Evolutionary conservation across 2,113 vertebrate genomes (phyloP).

Genomic region (Mesocricetus auratus): DNA sequence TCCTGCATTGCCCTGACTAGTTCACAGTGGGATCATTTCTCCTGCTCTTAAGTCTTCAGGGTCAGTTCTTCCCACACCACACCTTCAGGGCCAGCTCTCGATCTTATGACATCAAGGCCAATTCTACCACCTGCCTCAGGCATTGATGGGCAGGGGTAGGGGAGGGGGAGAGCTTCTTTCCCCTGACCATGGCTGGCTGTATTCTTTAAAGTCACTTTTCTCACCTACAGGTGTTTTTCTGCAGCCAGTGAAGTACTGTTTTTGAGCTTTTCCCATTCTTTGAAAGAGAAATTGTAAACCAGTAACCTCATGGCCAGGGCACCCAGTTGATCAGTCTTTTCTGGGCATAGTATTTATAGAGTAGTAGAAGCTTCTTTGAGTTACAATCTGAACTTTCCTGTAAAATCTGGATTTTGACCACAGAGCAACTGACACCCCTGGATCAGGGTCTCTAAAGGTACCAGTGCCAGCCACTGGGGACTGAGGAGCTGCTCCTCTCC

Average conservation of each 20-base stretch:
- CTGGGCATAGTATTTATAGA: not conserved
- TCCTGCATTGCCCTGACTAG: too few relatives aligned
- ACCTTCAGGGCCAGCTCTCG: too few relatives aligned
- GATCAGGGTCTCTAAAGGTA: not conserved
- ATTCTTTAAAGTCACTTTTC: not conserved
- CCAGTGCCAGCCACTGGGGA: not conserved
- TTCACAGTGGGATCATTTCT: too few relatives aligned
- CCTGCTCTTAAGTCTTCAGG: too few relatives aligned
- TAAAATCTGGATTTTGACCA: slow-evolving; percentile 34
- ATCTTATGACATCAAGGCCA: too few relatives aligned
- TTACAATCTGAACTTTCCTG: not conserved
- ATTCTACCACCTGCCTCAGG: too few relatives aligned
- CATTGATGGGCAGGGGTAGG: too few relatives aligned
- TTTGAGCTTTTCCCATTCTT: not conserved
- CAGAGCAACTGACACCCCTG: not conserved
- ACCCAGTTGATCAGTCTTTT: not conserved
- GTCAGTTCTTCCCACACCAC: too few relatives aligned
- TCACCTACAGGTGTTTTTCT: slow-evolving; percentile 1
- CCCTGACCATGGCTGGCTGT: not conserved
- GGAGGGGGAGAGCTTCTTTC: too few relatives aligned
- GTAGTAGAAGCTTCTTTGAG: slow-evolving; percentile 8
- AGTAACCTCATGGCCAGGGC: not conserved
- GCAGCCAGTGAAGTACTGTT: not conserved
- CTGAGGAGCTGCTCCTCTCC: not conserved
- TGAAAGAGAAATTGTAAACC: not conserved